phyloP scores from a whole-genome alignment of 2,888 invertebrate genomes.

The Cantharis rufa region DNA sequence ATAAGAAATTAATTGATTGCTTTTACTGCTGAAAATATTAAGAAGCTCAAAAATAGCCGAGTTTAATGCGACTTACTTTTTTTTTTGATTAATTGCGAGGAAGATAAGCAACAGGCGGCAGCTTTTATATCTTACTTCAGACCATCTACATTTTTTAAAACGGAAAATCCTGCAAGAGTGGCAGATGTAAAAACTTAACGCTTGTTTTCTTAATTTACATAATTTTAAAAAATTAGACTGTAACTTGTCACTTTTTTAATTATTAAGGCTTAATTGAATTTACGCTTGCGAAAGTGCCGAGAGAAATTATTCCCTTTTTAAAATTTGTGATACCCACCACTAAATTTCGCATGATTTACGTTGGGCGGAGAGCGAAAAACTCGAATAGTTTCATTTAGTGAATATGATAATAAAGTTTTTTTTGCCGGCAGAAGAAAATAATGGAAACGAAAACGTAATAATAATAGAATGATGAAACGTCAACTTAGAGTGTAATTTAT shows the following conservation, averaged over 20 bases:
- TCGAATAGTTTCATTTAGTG: background rate
- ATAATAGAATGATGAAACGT: background rate
- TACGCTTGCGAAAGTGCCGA: background rate
- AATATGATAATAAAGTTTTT: background rate
- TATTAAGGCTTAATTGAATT: background rate
- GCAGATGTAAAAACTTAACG: background rate
- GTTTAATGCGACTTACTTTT: constrained; percentile 6
- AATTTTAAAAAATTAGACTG: background rate
- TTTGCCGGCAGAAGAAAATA: background rate
- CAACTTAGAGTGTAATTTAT: background rate
- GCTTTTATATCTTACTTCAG: background rate
- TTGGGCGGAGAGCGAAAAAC: background rate
- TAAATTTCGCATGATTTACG: background rate
- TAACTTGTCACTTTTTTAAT: background rate
- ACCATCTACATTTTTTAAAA: background rate
- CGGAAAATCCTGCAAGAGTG: background rate
- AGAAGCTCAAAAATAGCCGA: constrained; percentile 1
- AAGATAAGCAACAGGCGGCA: constrained; percentile 16
- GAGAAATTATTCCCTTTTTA: background rate
- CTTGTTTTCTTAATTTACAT: background rate
- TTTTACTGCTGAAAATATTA: constrained; percentile 6
- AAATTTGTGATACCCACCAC: background rate
- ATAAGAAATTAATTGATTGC: constrained; percentile 16
- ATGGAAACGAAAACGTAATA: background rate
- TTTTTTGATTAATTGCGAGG: constrained; percentile 12